Percentiles rank a stretch among this genome's conserved stretches.
Conservation (phyloP, 2,797 vertebrate species). For the Australoheros facetus region DNA sequence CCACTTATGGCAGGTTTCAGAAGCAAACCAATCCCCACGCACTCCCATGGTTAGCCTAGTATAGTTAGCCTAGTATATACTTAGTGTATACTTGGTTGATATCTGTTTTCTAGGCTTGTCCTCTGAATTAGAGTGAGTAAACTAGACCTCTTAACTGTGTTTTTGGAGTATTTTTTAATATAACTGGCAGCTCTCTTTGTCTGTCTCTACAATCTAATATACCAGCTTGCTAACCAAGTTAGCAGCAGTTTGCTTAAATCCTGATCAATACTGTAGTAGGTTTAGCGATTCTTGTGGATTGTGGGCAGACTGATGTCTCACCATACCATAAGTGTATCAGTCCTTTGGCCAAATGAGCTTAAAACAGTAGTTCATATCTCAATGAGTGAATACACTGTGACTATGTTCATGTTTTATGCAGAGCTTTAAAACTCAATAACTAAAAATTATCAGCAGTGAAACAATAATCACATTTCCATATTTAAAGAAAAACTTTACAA, state of each 20-base stretch:
- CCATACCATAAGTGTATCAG: not conserved
- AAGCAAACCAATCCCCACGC: not conserved
- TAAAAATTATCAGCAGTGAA: not conserved
- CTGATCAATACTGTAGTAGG: not conserved
- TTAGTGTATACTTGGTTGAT: not conserved
- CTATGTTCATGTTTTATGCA: not conserved
- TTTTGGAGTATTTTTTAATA: not conserved
- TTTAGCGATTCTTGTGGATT: no score
- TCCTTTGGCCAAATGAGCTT: not conserved
- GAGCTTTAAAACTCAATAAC: not conserved
- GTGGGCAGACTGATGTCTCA: not conserved
- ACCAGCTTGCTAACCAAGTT: not conserved
- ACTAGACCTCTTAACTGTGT: not conserved
- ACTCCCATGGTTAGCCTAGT: not conserved
- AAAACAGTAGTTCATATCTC: not conserved
- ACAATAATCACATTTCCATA: not conserved
- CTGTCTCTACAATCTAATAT: not conserved
- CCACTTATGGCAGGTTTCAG: not conserved
- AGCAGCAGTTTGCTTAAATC: not conserved
- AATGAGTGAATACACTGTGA: not conserved
- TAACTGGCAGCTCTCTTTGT: not conserved
- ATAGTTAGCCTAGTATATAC: no score
- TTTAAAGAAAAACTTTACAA: not conserved
- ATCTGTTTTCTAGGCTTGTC: not conserved
- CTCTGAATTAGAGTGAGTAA: not conserved